Percentiles rank a stretch among this genome's conserved stretches.
Evolutionary conservation across 2,888 invertebrate species (phyloP).

Genomic region (Synanthedon formicaeformis): DNA sequence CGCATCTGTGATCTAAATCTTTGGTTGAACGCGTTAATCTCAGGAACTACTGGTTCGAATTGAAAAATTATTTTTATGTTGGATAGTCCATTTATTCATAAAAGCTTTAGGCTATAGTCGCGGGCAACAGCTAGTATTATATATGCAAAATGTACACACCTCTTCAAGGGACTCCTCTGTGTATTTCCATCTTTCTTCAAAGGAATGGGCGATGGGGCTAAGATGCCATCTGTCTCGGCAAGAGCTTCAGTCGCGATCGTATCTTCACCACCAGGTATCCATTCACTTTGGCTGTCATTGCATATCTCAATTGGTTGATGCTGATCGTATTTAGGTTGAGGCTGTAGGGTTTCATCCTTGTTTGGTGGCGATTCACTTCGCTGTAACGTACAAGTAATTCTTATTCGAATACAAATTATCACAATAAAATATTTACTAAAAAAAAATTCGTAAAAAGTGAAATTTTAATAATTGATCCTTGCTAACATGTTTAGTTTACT

Average conservation of each 20-base stretch:
- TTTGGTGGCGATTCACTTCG: conserved; percentile 45
- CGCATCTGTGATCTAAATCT: no score
- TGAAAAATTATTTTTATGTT: no score
- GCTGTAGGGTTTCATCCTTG: not conserved
- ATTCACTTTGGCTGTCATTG: conserved; percentile 33
- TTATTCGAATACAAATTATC: no score
- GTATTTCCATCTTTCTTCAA: conserved; percentile 34
- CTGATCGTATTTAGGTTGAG: not conserved
- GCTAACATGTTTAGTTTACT: no score
- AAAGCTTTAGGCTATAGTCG: no score
- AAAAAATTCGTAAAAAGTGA: no score
- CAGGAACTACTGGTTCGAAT: no score
- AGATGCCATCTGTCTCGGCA: conserved; percentile 16
- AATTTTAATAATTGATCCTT: no score
- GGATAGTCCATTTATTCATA: no score
- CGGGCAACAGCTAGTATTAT: no score
- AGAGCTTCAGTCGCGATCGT: conserved; percentile 40
- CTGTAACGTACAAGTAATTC: conserved; percentile 15
- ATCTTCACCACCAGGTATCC: conserved; percentile 52
- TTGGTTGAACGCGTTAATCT: no score
- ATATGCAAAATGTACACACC: conserved; percentile 20
- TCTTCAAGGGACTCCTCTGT: conserved; percentile 48
- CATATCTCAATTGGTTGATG: not conserved
- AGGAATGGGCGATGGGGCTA: conserved; percentile 9
- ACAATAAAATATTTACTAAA: no score